Conservation (phyloP, 2,797 vertebrate species). For the Urosaurus nigricauda region DNA sequence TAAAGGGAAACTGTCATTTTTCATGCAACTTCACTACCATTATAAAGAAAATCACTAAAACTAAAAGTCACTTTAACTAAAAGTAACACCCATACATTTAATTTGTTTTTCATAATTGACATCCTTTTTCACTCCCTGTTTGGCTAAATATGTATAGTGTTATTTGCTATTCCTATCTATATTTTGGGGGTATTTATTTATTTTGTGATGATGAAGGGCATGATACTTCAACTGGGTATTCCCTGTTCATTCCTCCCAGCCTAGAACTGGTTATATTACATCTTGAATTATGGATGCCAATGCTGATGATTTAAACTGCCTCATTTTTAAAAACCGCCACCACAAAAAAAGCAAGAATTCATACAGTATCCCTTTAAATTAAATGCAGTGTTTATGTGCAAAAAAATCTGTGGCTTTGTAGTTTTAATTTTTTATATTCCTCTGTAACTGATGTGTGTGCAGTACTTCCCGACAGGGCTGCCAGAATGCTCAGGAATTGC, state of each 20-base stretch:
- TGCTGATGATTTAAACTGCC: neutral
- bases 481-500: constrained; percentile 57
- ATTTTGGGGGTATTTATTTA: neutral
- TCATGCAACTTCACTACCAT: neutral
- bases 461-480: constrained; percentile 66
- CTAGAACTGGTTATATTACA: neutral
- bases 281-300: neutral
- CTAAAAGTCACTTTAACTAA: constrained; percentile 17
- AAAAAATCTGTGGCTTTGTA: constrained; percentile 58
- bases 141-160: neutral
- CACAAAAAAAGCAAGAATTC: neutral
- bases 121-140: neutral
- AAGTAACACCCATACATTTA: neutral
- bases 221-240: neutral
- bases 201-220: neutral
- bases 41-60: constrained; percentile 31
- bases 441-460: constrained; percentile 55
- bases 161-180: neutral
- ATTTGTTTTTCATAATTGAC: constrained; percentile 37
- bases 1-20: constrained; percentile 77
- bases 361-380: constrained; percentile 76
- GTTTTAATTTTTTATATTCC: constrained; percentile 47
- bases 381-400: constrained; percentile 36
- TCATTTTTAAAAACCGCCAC: neutral
- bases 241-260: neutral